phyloP scores from a whole-genome alignment of 2,888 invertebrate genomes.

The Holacanthella duospinosa region DNA sequence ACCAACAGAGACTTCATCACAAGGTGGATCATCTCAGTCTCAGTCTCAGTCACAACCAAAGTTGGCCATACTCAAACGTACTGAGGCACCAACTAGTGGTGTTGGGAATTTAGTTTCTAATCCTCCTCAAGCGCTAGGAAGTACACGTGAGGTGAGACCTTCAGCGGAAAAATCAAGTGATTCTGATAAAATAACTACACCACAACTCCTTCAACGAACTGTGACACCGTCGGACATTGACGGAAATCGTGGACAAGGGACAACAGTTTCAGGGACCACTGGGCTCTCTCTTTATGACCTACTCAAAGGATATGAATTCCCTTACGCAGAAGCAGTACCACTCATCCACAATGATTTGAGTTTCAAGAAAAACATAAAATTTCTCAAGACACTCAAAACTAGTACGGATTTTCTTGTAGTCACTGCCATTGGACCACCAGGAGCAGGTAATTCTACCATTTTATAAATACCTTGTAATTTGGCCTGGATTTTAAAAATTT shows the following conservation, averaged over 20 bases:
- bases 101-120: not conserved
- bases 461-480: not conserved
- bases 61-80: not conserved
- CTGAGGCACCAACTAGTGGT: not conserved
- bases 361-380: not conserved
- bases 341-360: not conserved
- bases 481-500: not conserved
- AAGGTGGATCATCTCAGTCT: not conserved
- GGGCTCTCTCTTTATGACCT: not conserved
- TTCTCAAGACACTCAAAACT: slow-evolving; percentile 8
- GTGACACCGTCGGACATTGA: not conserved
- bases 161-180: not conserved
- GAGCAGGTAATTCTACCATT: slow-evolving; percentile 18
- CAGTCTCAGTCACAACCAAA: not conserved
- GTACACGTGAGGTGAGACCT: not conserved
- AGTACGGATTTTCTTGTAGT: slow-evolving; percentile 32
- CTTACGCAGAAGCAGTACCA: not conserved
- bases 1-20: not conserved
- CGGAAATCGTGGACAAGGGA: not conserved
- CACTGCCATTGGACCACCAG: slow-evolving; percentile 30
- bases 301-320: not conserved
- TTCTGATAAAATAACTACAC: not conserved
- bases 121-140: not conserved
- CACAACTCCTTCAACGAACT: not conserved
- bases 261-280: not conserved